These are phyloP conservation scores for Alitta virens DNA, from an alignment of 2,888 invertebrate species.

Conservation along the genomic window DNA sequence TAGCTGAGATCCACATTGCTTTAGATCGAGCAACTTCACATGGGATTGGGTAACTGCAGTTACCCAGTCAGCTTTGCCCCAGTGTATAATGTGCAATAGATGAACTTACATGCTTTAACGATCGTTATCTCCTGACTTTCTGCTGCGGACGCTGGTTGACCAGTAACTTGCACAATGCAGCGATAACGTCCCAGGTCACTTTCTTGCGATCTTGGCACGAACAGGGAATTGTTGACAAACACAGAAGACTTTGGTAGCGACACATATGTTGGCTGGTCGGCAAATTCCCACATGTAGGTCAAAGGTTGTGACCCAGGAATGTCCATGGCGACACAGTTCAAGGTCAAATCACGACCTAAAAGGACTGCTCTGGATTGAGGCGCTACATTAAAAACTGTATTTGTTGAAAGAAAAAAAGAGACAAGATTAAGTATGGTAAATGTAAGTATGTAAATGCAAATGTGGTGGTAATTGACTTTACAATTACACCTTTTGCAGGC, in stretches of 20 bases:
- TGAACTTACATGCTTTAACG: constrained; percentile 44
- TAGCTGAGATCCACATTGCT: too few species aligned
- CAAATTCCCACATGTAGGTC: constrained; percentile 35
- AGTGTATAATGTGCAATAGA: too few species aligned
- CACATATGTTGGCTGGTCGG: constrained; percentile 18
- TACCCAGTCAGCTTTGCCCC: too few species aligned
- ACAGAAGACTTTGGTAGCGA: constrained; percentile 29
- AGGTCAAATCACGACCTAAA: constrained; percentile 36
- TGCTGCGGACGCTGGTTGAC: not conserved
- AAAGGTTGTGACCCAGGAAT: constrained; percentile 15
- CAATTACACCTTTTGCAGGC: too few species aligned
- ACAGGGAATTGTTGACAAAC: constrained; percentile 42
- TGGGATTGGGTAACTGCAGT: too few species aligned
- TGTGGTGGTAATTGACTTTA: too few species aligned
- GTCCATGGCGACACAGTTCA: constrained; percentile 35
- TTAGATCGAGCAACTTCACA: too few species aligned
- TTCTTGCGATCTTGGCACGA: constrained; percentile 32
- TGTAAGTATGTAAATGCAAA: too few species aligned
- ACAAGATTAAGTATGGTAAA: too few species aligned
- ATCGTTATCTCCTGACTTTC: constrained; percentile 19
- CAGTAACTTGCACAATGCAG: constrained; percentile 32
- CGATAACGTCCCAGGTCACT: constrained; percentile 42
- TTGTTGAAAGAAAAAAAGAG: too few species aligned
- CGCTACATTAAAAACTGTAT: constrained; percentile 36
- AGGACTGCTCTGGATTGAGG: constrained; percentile 37